Percentiles rank a stretch among this genome's conserved stretches.
These are phyloP conservation scores for Amphimallon solstitiale DNA, from an alignment of 2,888 invertebrate genomes.

Conservation along the genomic window DNA sequence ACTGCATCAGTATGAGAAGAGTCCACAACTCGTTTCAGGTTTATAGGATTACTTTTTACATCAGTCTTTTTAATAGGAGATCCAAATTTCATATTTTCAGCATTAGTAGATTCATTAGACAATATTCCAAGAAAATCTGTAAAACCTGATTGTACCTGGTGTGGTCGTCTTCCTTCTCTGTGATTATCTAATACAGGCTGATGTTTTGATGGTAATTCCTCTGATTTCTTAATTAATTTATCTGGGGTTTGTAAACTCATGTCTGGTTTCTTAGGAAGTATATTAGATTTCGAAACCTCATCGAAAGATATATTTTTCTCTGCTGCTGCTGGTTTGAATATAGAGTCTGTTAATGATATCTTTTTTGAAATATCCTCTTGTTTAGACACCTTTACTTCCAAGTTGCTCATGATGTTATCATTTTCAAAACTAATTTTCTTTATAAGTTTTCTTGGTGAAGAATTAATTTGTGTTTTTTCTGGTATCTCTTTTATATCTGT, in stretches of 20 bases:
- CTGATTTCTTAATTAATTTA: conserved; percentile 57
- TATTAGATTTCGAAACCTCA: conserved; percentile 57
- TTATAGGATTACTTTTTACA: neutral
- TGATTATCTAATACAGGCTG: conserved; percentile 37
- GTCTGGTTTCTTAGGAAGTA: conserved; percentile 43
- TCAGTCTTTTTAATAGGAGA: conserved; percentile 26
- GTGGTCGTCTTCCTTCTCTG: conserved; percentile 53
- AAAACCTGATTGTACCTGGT: conserved; percentile 54
- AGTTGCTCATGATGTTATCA: conserved; percentile 55
- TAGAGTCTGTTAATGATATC: conserved; percentile 56
- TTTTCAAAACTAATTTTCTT: conserved; percentile 57
- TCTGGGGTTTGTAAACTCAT: conserved; percentile 54
- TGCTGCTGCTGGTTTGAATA: conserved; percentile 51
- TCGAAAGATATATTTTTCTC: conserved; percentile 55
- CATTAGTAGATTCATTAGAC: conserved; percentile 53
- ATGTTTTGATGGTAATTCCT: conserved; percentile 29
- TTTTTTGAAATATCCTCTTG: conserved; percentile 48
- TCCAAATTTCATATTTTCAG: conserved; percentile 15
- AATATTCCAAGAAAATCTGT: conserved; percentile 69
- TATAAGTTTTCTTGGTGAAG: conserved; percentile 20
- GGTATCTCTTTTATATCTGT: conserved; percentile 37
- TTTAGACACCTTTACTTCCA: conserved; percentile 45
- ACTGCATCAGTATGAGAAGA: neutral
- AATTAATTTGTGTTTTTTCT: conserved; percentile 32
- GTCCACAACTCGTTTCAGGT: neutral